Evolutionary conservation across 2,888 invertebrate genomes (phyloP).

Genomic region (Miltochrista miniata): DNA sequence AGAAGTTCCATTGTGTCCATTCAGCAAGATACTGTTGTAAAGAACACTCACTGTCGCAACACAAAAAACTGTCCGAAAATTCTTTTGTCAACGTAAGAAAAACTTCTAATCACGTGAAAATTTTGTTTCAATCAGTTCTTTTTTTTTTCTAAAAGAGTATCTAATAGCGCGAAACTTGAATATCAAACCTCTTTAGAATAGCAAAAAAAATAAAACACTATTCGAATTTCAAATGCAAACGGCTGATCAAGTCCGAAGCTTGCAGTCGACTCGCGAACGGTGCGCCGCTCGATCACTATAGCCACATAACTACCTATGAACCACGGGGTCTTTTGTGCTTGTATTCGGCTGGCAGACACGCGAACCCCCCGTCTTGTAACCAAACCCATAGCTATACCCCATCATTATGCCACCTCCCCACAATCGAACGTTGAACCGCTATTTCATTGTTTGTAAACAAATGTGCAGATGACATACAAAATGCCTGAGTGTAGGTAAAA

Average conservation of each 20-base stretch:
- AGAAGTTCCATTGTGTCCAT: slow-evolving; percentile 69
- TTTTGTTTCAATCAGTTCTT: slow-evolving; percentile 17
- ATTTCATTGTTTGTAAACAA: slow-evolving; percentile 41
- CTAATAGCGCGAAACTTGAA: slow-evolving; percentile 21
- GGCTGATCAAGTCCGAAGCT: slow-evolving; percentile 78
- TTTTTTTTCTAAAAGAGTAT: not conserved
- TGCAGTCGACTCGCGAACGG: slow-evolving; percentile 73
- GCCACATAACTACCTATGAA: slow-evolving; percentile 61
- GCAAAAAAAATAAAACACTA: slow-evolving; percentile 39
- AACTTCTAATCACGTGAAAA: slow-evolving; percentile 19
- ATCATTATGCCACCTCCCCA: slow-evolving; percentile 39
- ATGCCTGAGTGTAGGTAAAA: slow-evolving; percentile 9
- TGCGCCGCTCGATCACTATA: slow-evolving; percentile 54
- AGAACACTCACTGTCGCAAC: slow-evolving; percentile 52
- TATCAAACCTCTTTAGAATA: slow-evolving; percentile 20
- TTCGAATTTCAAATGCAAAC: slow-evolving; percentile 63
- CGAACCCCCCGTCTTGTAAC: slow-evolving; percentile 62
- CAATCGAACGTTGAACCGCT: slow-evolving; percentile 35
- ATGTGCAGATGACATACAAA: slow-evolving; percentile 20
- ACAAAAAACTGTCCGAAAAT: slow-evolving; percentile 44
- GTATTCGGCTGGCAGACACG: slow-evolving; percentile 66
- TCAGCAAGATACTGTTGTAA: slow-evolving; percentile 52
- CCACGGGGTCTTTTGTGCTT: slow-evolving; percentile 71
- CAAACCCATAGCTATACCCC: slow-evolving; percentile 54
- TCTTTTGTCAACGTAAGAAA: slow-evolving; percentile 31